Evolutionary conservation across 2,797 vertebrate genomes (phyloP).

Genomic region (Emys orbicularis): DNA sequence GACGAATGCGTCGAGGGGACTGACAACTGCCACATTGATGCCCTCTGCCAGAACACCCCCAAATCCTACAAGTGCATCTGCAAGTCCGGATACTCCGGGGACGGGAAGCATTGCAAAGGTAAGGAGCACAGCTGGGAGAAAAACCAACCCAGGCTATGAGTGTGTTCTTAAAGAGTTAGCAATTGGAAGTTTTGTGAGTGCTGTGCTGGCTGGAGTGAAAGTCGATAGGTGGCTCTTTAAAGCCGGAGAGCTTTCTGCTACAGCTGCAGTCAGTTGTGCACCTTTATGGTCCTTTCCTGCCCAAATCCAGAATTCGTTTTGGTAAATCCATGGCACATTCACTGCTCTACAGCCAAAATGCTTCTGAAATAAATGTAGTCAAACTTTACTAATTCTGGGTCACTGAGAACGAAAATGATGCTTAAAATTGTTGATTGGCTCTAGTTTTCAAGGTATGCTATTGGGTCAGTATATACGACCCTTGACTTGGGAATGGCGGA

Average conservation of each 20-base stretch:
- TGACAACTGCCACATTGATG: slow-evolving; percentile 98
- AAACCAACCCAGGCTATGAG: neutral
- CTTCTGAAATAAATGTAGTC: no score
- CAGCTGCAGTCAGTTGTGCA: neutral
- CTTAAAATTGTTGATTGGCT: no score
- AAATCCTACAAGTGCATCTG: slow-evolving; percentile 99
- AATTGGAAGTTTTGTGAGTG: neutral
- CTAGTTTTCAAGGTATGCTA: no score
- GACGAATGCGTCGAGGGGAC: slow-evolving; percentile 97
- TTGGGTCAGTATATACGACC: no score
- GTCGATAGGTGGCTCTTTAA: neutral
- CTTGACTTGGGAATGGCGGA: no score
- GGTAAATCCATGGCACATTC: neutral
- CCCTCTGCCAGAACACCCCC: slow-evolving; percentile 98
- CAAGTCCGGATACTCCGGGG: slow-evolving; percentile 98
- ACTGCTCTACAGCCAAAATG: no score
- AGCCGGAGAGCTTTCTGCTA: neutral
- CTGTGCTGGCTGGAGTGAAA: neutral
- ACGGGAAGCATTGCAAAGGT: slow-evolving; percentile 99
- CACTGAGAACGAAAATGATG: no score
- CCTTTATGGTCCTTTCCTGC: neutral
- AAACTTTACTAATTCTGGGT: no score
- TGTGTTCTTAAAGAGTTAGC: neutral
- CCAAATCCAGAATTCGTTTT: neutral
- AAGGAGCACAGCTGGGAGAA: slow-evolving; percentile 48